These are phyloP conservation scores for Creontiades dilutus DNA, from an alignment of 2,888 invertebrate species.

Conservation along the genomic window DNA sequence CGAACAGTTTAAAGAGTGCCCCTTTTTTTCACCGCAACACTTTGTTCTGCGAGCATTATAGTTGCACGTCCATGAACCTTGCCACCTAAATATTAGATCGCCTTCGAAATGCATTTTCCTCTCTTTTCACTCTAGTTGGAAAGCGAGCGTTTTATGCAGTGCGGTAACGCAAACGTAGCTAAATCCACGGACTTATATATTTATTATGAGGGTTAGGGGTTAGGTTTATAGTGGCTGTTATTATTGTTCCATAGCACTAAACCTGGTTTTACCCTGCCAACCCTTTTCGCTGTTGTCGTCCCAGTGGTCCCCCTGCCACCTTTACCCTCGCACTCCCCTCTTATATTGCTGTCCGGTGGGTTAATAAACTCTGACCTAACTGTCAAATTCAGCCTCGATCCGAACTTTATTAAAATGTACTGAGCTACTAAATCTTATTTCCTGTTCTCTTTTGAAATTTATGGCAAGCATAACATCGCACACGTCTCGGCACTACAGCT, in stretches of 20 bases:
- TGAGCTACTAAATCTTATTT: conserved; percentile 63
- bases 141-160: not conserved
- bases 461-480: conserved; percentile 40
- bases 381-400: conserved; percentile 67
- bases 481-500: not conserved
- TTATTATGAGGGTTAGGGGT: conserved; percentile 6
- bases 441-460: conserved; percentile 59
- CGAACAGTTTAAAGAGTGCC: too few relatives aligned
- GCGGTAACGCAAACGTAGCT: not conserved
- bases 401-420: conserved; percentile 67
- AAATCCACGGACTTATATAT: conserved; percentile 1
- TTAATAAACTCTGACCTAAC: conserved; percentile 59
- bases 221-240: conserved; percentile 44
- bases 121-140: not conserved
- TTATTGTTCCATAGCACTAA: conserved; percentile 50
- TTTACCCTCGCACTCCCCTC: conserved; percentile 2
- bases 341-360: conserved; percentile 62
- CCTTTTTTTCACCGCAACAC: too few relatives aligned
- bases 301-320: conserved; percentile 14
- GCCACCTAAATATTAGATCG: not conserved
- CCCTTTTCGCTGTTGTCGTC: conserved; percentile 32
- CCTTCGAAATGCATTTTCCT: not conserved
- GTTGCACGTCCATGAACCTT: not conserved
- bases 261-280: conserved; percentile 17
- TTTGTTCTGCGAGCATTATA: too few relatives aligned